Base-by-base conservation (phyloP, 2,113 vertebrate genomes). In the Maccullochella peelii region DNA sequence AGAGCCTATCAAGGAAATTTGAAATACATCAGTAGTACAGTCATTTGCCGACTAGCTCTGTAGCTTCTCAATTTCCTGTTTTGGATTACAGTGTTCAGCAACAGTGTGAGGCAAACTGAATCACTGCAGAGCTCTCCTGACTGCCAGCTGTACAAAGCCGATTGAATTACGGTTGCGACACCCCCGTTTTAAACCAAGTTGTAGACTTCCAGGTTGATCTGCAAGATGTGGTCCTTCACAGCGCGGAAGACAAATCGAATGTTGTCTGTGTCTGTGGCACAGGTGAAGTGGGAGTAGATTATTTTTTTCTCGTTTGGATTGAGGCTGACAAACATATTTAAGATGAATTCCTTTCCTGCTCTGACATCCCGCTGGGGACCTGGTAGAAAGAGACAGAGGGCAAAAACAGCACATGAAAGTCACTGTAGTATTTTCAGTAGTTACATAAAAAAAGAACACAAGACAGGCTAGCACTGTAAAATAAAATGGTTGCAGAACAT, bases 281-380 rank as follows among this genome's bases (percentile, higher is more conserved):
- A 95, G 38, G 95, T 96, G 93, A 95, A 96, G 87, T 96, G 96
- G 54, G 95, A 96, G 85, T 97, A 97, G 87, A 97, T 97, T 47
- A 93, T 94, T 92, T 97, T 97, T 62, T 96, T 94, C 62, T 93
- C 95, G 79, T 97, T 89, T 4, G 96, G 95, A 84, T 97, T 96
- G 86, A 97, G 95, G 82, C 95, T 95, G 81, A 95, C 93, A 75
- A 97, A 97, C 88, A 97, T 96, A 59, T 97, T 94, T 82, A 98
- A 88, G 94, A 98, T 97, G 86, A 97, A 98, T 59, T 97, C 94
- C 88, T 94, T 94, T 40, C 92, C 96, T 33, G 95, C 93, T 66
- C 94, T 93, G 55, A 94, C 86, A 21, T 98, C 96, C 92, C 92
- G 92, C 87, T 96, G 96, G 33, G 96, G 95, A 87, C 96, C 96